Evolutionary conservation across 2,888 invertebrate species (phyloP).

Genomic region (Ophioninae sp.): DNA sequence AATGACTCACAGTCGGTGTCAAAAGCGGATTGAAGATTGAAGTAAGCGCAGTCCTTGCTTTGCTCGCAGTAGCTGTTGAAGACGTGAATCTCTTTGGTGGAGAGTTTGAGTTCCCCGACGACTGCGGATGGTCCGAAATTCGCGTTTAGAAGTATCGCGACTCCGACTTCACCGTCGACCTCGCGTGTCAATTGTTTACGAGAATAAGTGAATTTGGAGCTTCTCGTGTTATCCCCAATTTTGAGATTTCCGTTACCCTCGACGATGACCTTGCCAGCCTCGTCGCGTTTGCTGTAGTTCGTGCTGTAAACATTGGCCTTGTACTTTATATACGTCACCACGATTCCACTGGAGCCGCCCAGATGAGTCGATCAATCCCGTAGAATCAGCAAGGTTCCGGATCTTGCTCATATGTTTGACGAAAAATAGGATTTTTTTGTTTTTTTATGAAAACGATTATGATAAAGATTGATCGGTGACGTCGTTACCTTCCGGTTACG

Average conservation of each 20-base stretch:
- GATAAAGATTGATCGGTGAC: constrained; percentile 1
- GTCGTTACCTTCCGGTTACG: constrained; percentile 85
- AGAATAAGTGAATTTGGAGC: constrained; percentile 89
- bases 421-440: neutral
- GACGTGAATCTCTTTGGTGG: constrained; percentile 88
- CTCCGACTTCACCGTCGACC: constrained; percentile 86
- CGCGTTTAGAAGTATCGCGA: constrained; percentile 86
- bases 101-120: constrained; percentile 87
- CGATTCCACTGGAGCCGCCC: constrained; percentile 52
- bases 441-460: neutral
- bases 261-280: constrained; percentile 86
- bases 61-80: constrained; percentile 89
- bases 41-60: constrained; percentile 89
- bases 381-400: neutral
- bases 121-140: constrained; percentile 87
- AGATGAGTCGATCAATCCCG: constrained; percentile 36
- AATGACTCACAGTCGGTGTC: constrained; percentile 72
- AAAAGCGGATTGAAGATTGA: constrained; percentile 85
- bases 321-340: constrained; percentile 56
- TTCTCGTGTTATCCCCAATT: constrained; percentile 86
- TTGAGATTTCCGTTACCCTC: constrained; percentile 90
- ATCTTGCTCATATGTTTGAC: neutral
- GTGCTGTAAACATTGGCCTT: constrained; percentile 81
- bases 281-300: constrained; percentile 87
- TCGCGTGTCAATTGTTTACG: constrained; percentile 83